Conservation (phyloP, 2,797 vertebrate genomes). For the Micromesistius poutassou region DNA sequence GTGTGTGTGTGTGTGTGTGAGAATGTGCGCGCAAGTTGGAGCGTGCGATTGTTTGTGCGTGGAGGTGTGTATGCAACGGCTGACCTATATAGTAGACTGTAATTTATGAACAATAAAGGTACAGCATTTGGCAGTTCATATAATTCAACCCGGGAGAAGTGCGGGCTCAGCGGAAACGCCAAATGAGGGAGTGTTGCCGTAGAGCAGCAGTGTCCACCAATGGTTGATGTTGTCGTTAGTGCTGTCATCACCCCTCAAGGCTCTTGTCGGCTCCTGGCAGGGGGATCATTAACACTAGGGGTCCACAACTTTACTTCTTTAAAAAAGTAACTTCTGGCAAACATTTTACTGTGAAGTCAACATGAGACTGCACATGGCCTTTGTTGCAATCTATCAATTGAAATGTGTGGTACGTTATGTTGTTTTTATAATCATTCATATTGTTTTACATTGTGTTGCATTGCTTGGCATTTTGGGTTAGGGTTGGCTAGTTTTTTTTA, state of each 20-base stretch:
- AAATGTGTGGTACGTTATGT: not conserved
- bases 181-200: slow-evolving; percentile 39
- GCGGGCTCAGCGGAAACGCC: slow-evolving; percentile 53
- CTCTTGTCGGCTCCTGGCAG: not conserved
- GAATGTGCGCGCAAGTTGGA: not conserved
- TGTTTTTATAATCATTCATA: not conserved
- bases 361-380: not conserved
- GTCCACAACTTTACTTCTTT: not conserved
- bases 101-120: slow-evolving; percentile 7
- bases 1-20: slow-evolving; percentile 1
- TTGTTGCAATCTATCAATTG: not conserved
- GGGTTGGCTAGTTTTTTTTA: too few species aligned
- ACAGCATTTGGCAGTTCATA: slow-evolving; percentile 30
- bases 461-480: too few species aligned
- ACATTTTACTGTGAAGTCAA: not conserved
- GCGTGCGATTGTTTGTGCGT: not conserved
- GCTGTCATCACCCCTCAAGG: slow-evolving; percentile 6
- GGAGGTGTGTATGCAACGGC: not conserved
- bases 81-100: slow-evolving; percentile 17
- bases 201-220: slow-evolving; percentile 30
- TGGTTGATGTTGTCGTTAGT: slow-evolving; percentile 57
- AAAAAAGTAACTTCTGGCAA: not conserved
- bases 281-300: not conserved
- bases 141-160: slow-evolving; percentile 48
- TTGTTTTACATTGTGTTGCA: not conserved